phyloP scores from a whole-genome alignment of 2,113 vertebrate species.

The Chrysochloris asiatica region DNA sequence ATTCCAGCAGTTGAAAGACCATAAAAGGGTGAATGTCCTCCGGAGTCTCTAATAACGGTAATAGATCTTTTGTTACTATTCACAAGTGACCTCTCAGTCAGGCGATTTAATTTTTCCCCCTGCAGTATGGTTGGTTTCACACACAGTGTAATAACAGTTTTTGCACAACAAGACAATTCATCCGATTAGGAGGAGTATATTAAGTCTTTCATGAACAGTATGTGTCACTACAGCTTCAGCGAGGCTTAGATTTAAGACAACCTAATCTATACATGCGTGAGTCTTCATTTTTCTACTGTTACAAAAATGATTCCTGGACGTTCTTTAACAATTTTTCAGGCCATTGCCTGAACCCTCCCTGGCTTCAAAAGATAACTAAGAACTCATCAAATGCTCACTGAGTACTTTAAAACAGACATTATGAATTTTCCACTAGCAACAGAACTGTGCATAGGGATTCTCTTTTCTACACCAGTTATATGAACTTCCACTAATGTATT shows the following conservation, averaged over 20 bases:
- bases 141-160: constrained; percentile 78
- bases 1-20: constrained; percentile 79
- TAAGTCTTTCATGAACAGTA: constrained; percentile 73
- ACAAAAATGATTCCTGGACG: constrained; percentile 58
- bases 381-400: constrained; percentile 38
- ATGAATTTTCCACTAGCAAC: background rate
- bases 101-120: constrained; percentile 80
- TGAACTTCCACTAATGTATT: constrained; percentile 39
- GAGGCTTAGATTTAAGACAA: constrained; percentile 66
- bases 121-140: constrained; percentile 77
- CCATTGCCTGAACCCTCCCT: constrained; percentile 25
- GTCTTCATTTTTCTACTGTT: constrained; percentile 41
- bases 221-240: constrained; percentile 54
- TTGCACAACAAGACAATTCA: constrained; percentile 82
- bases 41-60: constrained; percentile 80
- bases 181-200: constrained; percentile 70
- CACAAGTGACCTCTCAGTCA: constrained; percentile 81
- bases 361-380: constrained; percentile 54
- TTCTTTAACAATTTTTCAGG: constrained; percentile 55
- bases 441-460: background rate
- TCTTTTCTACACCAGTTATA: background rate
- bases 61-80: constrained; percentile 82
- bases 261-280: constrained; percentile 24
- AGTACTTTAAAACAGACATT: constrained; percentile 23
- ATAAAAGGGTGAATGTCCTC: constrained; percentile 80